A percentile compares a stretch with the other conserved stretches of the same genome.
phyloP scores from a whole-genome alignment of 2,113 vertebrate genomes.

The Smithornis capensis region DNA sequence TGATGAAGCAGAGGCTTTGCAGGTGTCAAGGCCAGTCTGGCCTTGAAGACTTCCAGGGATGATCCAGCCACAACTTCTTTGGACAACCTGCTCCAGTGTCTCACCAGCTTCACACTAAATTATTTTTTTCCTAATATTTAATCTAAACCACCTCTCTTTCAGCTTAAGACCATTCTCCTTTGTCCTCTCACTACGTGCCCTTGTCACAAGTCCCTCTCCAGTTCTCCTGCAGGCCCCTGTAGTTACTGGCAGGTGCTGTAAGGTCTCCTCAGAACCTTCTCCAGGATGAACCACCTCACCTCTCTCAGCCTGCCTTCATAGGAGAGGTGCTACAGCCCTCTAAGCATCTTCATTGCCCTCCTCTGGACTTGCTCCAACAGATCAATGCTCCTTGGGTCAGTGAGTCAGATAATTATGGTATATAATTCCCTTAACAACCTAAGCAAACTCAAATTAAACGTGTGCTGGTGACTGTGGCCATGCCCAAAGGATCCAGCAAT shows the following conservation, averaged over 20 bases:
- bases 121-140: background rate
- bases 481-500: background rate
- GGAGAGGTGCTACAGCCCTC: background rate
- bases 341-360: background rate
- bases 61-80: background rate
- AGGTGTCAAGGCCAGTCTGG: background rate
- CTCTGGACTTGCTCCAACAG: background rate
- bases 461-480: background rate
- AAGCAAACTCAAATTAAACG: background rate
- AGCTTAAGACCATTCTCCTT: background rate
- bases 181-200: background rate
- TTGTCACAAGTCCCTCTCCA: background rate
- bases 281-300: background rate
- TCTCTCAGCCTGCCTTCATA: background rate
- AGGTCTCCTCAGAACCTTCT: rapidly evolving
- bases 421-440: background rate
- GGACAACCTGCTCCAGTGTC: background rate
- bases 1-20: background rate
- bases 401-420: background rate
- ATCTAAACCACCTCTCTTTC: background rate
- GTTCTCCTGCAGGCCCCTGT: background rate
- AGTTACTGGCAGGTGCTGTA: background rate
- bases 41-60: background rate
- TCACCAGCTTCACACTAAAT: background rate
- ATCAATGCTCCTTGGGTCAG: background rate